phyloP scores from a whole-genome alignment of 1,140 invertebrate species.

The Brachionus koreanus region DNA sequence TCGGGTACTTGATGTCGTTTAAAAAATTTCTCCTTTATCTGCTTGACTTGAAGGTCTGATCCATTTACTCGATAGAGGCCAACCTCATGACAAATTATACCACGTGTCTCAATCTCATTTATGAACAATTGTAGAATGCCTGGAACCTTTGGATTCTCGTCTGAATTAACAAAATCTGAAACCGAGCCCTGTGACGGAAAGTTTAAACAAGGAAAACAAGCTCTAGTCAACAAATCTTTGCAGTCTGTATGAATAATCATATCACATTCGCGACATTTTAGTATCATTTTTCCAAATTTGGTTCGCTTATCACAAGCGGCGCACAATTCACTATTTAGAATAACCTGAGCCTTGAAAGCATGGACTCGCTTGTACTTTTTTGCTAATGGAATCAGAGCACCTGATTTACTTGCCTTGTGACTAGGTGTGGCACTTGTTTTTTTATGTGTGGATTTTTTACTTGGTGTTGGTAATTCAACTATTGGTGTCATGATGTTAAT shows the following conservation, averaged over 20 bases:
- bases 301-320: constrained; percentile 14
- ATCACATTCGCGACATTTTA: constrained; percentile 37
- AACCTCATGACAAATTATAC: constrained; percentile 36
- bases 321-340: constrained; percentile 33
- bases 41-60: constrained; percentile 22
- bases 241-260: constrained; percentile 29
- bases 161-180: constrained; percentile 15
- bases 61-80: constrained; percentile 42
- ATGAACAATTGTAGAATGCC: constrained; percentile 1
- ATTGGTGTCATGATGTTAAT: constrained; percentile 43
- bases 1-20: constrained; percentile 29
- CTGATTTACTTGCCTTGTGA: not conserved
- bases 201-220: constrained; percentile 23
- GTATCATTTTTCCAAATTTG: constrained; percentile 39
- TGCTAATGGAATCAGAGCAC: not conserved
- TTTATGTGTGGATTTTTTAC: constrained; percentile 9
- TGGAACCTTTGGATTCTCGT: constrained; percentile 10
- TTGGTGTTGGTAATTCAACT: constrained; percentile 18
- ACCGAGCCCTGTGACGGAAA: constrained; percentile 28
- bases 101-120: constrained; percentile 43
- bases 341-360: constrained; percentile 29
- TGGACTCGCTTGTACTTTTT: constrained; percentile 34
- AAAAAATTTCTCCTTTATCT: constrained; percentile 12
- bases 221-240: constrained; percentile 7
- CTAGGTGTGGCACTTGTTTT: constrained; percentile 11